phyloP scores from a whole-genome alignment of 2,113 vertebrate genomes.

The Micromys minutus region DNA sequence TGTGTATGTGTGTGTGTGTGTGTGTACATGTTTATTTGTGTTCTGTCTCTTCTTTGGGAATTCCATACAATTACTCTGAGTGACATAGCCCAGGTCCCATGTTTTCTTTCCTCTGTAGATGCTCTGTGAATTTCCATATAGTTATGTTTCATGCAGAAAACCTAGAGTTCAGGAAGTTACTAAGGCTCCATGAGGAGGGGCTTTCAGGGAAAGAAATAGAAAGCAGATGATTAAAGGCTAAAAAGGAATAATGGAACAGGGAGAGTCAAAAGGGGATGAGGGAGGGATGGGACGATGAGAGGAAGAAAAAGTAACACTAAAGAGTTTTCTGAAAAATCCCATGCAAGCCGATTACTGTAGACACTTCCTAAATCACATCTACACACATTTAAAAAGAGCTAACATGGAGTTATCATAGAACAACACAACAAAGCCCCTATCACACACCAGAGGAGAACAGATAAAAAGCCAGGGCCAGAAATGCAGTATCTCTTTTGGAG shows the following conservation, averaged over 20 bases:
- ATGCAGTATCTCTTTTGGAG: background rate
- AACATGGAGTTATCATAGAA: background rate
- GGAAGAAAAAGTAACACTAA: background rate
- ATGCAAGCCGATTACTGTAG: background rate
- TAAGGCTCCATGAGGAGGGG: background rate
- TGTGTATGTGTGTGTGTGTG: background rate
- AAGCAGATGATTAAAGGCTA: background rate
- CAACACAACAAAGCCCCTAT: background rate
- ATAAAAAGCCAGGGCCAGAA: background rate
- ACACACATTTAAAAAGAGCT: background rate
- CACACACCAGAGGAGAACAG: background rate
- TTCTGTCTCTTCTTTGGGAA: background rate
- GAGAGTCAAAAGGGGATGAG: background rate
- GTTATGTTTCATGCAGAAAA: background rate
- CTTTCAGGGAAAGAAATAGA: background rate
- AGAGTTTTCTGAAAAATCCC: background rate
- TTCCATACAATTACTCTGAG: background rate
- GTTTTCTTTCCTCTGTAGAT: background rate
- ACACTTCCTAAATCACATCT: background rate
- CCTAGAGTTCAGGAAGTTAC: background rate
- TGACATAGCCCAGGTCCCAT: background rate
- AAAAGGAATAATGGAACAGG: background rate
- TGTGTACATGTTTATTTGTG: background rate
- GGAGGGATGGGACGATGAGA: background rate
- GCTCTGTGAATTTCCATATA: background rate